phyloP scores from a whole-genome alignment of 2,888 invertebrate species.

The Nemapogon koenigi region DNA sequence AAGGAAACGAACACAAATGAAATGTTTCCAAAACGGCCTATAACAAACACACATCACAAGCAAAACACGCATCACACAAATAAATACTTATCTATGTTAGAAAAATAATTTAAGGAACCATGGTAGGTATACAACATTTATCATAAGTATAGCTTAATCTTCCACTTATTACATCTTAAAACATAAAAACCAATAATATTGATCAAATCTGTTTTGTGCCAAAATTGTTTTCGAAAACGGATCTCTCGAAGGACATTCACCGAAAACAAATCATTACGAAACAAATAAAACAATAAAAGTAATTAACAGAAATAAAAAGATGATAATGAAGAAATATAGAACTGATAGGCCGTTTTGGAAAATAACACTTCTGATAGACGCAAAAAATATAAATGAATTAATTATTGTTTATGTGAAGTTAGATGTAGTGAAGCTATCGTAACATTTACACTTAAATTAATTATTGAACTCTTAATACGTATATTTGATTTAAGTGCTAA shows the following conservation, averaged over 20 bases:
- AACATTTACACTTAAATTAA: too few species aligned
- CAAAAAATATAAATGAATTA: too few species aligned
- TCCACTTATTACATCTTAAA: too few species aligned
- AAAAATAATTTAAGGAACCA: too few species aligned
- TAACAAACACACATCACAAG: conserved; percentile 61
- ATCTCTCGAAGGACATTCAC: conserved; percentile 65
- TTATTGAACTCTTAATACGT: too few species aligned
- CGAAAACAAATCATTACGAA: conserved; percentile 25
- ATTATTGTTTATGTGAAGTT: too few species aligned
- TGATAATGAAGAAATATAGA: conserved; percentile 40
- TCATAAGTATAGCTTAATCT: too few species aligned
- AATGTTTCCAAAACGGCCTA: conserved; percentile 63
- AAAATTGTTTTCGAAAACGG: conserved; percentile 55
- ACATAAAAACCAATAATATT: too few species aligned
- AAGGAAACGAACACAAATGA: conserved; percentile 30
- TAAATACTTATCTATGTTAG: not conserved
- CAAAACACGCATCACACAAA: conserved; percentile 54
- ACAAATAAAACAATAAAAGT: conserved; percentile 34
- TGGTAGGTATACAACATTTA: too few species aligned
- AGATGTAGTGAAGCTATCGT: too few species aligned
- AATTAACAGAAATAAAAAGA: conserved; percentile 42
- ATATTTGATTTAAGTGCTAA: too few species aligned
- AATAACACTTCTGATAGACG: too few species aligned
- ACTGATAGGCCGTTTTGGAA: conserved; percentile 67
- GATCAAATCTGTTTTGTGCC: conserved; percentile 22